phyloP scores from a whole-genome alignment of 1,140 invertebrate genomes.

The Cataglyphis hispanica region DNA sequence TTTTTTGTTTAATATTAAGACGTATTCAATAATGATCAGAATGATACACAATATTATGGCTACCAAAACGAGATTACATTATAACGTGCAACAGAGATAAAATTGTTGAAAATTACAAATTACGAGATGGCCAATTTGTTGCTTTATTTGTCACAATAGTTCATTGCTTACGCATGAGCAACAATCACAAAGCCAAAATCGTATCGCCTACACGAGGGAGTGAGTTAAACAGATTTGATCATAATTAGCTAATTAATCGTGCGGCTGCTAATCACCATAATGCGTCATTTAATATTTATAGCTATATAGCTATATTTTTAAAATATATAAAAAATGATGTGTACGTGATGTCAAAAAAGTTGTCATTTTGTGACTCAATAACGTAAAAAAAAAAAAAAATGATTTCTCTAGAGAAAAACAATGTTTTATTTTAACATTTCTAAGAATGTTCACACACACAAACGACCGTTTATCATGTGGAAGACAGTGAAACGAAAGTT shows the following conservation, averaged over 20 bases:
- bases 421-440: slow-evolving; percentile 15
- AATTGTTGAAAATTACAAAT: slow-evolving; percentile 1
- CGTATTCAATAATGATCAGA: background rate
- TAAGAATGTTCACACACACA: background rate
- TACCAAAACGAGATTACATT: background rate
- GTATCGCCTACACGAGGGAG: background rate
- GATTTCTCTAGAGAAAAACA: background rate
- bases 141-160: background rate
- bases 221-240: slow-evolving; percentile 41
- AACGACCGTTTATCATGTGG: slow-evolving; percentile 39
- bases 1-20: background rate
- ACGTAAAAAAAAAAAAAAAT: background rate
- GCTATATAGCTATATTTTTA: background rate
- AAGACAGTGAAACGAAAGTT: slow-evolving; percentile 9
- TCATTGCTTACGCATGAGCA: background rate
- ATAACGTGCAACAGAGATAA: background rate
- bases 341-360: background rate
- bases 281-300: slow-evolving; percentile 40
- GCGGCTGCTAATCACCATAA: slow-evolving; percentile 48
- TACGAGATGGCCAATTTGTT: background rate
- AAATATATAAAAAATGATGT: background rate
- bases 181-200: slow-evolving; percentile 42
- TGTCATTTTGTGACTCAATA: background rate
- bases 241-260: slow-evolving; percentile 70
- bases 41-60: background rate